Conservation (phyloP, 2,888 invertebrate genomes). For the Rhimphoctona megacephalus region DNA sequence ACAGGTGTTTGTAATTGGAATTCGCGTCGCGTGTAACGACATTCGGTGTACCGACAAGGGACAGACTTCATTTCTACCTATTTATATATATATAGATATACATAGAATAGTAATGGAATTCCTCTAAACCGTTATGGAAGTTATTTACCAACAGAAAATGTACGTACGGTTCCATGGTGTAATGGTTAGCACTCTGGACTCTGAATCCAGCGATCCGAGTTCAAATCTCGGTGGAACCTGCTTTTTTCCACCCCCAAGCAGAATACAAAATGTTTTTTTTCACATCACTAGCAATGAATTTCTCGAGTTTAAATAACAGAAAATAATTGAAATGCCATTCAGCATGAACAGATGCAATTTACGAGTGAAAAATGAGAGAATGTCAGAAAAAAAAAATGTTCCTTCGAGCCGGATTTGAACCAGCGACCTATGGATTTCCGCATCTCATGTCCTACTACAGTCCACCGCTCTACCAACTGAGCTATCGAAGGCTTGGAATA, state of each 20-base stretch:
- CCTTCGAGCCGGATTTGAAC: slow-evolving; percentile 84
- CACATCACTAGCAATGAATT: background rate
- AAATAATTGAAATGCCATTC: background rate
- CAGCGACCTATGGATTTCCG: slow-evolving; percentile 84
- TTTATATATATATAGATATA: background rate
- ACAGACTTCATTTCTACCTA: background rate
- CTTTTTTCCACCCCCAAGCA: slow-evolving; percentile 82
- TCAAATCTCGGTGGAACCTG: slow-evolving; percentile 91
- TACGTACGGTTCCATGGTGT: slow-evolving; percentile 87
- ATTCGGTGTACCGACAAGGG: slow-evolving; percentile 51
- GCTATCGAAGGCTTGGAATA: slow-evolving; percentile 78
- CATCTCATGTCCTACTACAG: slow-evolving; percentile 77
- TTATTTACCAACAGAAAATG: slow-evolving; percentile 7
- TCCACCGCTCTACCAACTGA: slow-evolving; percentile 85
- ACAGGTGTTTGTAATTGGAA: slow-evolving; percentile 74
- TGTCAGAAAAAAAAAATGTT: slow-evolving; percentile 72
- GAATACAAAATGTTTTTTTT: background rate
- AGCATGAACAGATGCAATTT: background rate
- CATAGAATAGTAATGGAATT: background rate
- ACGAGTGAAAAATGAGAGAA: background rate
- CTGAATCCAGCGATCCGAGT: slow-evolving; percentile 93
- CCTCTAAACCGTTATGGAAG: slow-evolving; percentile 11
- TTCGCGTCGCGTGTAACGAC: slow-evolving; percentile 70
- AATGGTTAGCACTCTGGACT: slow-evolving; percentile 91
- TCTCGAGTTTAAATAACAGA: background rate